Percentiles rank a stretch among this genome's conserved stretches.
phyloP scores from a whole-genome alignment of 2,888 invertebrate species.

The Pandemis heparana region DNA sequence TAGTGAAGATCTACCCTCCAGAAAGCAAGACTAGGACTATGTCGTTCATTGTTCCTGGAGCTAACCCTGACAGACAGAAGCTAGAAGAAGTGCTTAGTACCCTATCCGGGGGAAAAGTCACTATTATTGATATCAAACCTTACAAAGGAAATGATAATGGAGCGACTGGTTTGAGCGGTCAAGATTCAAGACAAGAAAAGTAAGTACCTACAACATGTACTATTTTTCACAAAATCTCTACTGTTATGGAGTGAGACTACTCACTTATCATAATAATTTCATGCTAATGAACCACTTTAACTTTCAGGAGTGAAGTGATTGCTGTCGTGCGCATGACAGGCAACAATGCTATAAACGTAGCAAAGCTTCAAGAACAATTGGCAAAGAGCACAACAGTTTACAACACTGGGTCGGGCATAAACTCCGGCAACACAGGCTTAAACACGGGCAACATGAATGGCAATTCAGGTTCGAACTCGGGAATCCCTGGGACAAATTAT shows the following conservation, averaged over 20 bases:
- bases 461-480: conserved; percentile 45
- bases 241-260: background rate
- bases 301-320: conserved; percentile 89
- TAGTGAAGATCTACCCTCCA: conserved; percentile 91
- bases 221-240: background rate
- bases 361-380: conserved; percentile 89
- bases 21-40: conserved; percentile 91
- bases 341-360: conserved; percentile 89
- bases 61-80: conserved; percentile 89
- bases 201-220: conserved; percentile 55
- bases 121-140: conserved; percentile 90
- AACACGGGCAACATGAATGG: conserved; percentile 44
- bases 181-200: conserved; percentile 85
- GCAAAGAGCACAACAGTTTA: conserved; percentile 79
- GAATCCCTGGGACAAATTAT: conserved; percentile 38
- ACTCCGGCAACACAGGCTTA: conserved; percentile 44
- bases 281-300: conserved; percentile 13
- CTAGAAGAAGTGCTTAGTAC: conserved; percentile 91
- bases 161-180: conserved; percentile 81
- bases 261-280: background rate
- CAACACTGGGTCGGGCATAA: conserved; percentile 63
- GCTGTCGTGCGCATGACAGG: conserved; percentile 89
- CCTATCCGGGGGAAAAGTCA: conserved; percentile 92
- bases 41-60: conserved; percentile 93
- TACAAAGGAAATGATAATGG: conserved; percentile 86